A percentile compares a stretch with the other conserved stretches of the same genome.
These are phyloP conservation scores for Pteronotus mesoamericanus DNA, from an alignment of 2,797 vertebrate species.

Conservation along the genomic window DNA sequence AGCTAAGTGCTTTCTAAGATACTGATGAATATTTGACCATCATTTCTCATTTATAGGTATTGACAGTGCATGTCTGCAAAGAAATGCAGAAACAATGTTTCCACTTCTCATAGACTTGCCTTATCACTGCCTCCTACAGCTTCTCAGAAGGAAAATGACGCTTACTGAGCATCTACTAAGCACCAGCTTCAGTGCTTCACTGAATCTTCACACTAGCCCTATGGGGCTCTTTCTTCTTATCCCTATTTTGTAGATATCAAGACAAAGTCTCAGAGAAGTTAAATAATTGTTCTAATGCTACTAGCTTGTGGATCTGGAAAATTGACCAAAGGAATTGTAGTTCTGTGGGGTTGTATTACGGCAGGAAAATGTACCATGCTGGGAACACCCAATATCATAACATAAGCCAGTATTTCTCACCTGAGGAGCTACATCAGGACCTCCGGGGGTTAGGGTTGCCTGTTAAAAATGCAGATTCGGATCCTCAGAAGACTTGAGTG, in stretches of 20 bases:
- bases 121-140: not conserved
- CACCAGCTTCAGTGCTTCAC: not conserved
- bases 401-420: not conserved
- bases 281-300: not conserved
- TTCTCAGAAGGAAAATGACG: not conserved
- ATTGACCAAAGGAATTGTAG: not conserved
- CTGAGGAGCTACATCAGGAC: not conserved
- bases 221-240: not conserved
- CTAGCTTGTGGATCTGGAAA: not conserved
- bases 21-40: not conserved
- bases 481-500: not conserved
- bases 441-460: not conserved
- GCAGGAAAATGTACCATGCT: not conserved
- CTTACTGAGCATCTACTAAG: not conserved
- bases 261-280: not conserved
- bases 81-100: not conserved
- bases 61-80: not conserved
- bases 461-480: not conserved
- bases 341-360: not conserved
- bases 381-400: not conserved
- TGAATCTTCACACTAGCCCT: not conserved
- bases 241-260: not conserved
- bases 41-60: constrained; percentile 4
- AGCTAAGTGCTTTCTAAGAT: constrained; percentile 16
- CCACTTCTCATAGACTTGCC: not conserved